Evolutionary conservation across 2,888 invertebrate genomes (phyloP).

Genomic region (Bembecia ichneumoniformis): DNA sequence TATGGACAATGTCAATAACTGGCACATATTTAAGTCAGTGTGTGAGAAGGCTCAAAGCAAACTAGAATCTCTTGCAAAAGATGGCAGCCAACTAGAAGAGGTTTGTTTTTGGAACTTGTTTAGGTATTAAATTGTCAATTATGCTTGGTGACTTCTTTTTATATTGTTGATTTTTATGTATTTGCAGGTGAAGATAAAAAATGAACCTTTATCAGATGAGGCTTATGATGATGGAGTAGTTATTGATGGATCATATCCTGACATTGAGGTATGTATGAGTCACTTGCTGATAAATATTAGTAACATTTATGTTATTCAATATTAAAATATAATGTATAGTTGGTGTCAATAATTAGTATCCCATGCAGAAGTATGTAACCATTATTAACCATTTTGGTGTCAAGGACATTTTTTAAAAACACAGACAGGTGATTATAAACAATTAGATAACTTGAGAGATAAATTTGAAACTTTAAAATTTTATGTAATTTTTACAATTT

Average conservation of each 20-base stretch:
- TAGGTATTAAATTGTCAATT: constrained; percentile 44
- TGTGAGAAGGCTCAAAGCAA: constrained; percentile 78
- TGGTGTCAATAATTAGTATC: background rate
- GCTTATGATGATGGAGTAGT: constrained; percentile 68
- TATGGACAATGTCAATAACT: constrained; percentile 75
- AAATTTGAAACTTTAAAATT: too few relatives aligned
- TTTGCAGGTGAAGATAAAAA: constrained; percentile 71
- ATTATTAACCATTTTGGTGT: constrained; percentile 30
- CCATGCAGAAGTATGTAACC: background rate
- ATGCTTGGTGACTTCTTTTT: constrained; percentile 15
- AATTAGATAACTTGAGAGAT: too few relatives aligned
- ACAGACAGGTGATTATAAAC: too few relatives aligned
- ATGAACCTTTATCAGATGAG: constrained; percentile 71
- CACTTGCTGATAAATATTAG: background rate
- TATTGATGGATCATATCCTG: constrained; percentile 63
- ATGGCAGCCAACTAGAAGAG: constrained; percentile 69
- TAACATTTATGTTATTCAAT: background rate
- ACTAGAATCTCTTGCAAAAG: constrained; percentile 72
- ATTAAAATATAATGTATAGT: background rate
- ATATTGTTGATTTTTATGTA: constrained; percentile 22
- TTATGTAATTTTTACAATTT: too few relatives aligned
- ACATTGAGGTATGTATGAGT: constrained; percentile 46
- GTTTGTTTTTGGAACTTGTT: constrained; percentile 40
- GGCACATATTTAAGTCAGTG: constrained; percentile 76
- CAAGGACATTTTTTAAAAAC: constrained; percentile 41